These are phyloP conservation scores for Arenaria interpres DNA, from an alignment of 2,113 vertebrate genomes.

Conservation along the genomic window DNA sequence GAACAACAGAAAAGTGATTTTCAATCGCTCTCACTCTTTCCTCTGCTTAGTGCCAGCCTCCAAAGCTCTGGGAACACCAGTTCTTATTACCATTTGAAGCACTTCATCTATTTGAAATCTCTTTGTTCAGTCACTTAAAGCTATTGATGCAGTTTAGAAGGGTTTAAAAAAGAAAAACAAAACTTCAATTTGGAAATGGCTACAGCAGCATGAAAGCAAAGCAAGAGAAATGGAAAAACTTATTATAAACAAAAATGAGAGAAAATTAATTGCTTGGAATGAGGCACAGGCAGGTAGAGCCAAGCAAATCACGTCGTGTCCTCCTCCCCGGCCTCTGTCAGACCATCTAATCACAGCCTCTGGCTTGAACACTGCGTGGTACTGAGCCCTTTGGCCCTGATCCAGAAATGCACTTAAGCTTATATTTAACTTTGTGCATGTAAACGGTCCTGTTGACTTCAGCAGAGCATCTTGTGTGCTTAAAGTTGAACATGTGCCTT, in stretches of 20 bases:
- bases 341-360: conserved; percentile 32
- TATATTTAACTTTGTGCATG: conserved; percentile 56
- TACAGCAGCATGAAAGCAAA: conserved; percentile 19
- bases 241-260: conserved; percentile 37
- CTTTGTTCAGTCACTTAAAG: conserved; percentile 57
- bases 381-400: conserved; percentile 14
- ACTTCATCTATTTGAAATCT: conserved; percentile 58
- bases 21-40: conserved; percentile 57
- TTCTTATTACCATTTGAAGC: conserved; percentile 62
- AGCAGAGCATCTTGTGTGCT: conserved; percentile 36
- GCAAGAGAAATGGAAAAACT: conserved; percentile 7
- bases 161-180: conserved; percentile 36
- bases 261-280: conserved; percentile 43
- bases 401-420: conserved; percentile 63
- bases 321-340: background rate
- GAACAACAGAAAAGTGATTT: conserved; percentile 74
- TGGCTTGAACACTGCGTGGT: conserved; percentile 32
- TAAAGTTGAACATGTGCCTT: conserved; percentile 47
- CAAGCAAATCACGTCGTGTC: background rate
- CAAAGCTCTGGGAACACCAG: conserved; percentile 45
- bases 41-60: conserved; percentile 30
- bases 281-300: conserved; percentile 36
- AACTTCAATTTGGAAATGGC: conserved; percentile 39
- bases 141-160: conserved; percentile 53
- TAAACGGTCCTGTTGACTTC: conserved; percentile 52